Evolutionary conservation across 2,888 invertebrate species (phyloP).

Genomic region (Nebria salina): DNA sequence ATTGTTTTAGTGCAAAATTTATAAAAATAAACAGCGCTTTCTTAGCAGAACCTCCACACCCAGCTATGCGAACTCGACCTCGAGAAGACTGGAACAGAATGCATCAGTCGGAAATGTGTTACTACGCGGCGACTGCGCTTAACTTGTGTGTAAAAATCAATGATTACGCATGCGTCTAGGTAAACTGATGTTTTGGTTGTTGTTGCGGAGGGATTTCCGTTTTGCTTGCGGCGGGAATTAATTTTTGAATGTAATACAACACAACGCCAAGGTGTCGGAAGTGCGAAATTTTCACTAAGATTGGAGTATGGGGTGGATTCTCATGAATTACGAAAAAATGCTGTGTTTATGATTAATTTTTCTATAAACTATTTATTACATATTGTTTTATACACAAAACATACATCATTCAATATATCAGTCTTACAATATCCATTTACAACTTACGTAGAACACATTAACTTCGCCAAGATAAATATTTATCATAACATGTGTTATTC

Average conservation of each 20-base stretch:
- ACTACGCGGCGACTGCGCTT: neutral
- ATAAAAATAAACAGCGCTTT: constrained; percentile 24
- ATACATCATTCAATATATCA: constrained; percentile 63
- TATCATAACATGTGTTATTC: constrained; percentile 48
- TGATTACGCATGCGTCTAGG: constrained; percentile 18
- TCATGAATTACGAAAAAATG: neutral
- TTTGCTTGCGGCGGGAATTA: neutral
- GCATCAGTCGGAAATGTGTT: constrained; percentile 37
- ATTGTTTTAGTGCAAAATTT: constrained; percentile 34
- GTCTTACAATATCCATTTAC: constrained; percentile 58
- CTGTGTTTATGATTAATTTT: constrained; percentile 35
- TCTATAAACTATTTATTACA: constrained; percentile 56
- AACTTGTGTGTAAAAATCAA: constrained; percentile 19
- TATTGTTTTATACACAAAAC: constrained; percentile 58
- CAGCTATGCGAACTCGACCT: constrained; percentile 10
- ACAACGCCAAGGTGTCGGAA: too few relatives aligned
- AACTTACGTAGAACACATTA: constrained; percentile 45
- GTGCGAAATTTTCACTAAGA: too few relatives aligned
- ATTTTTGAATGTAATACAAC: neutral
- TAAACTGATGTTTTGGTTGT: neutral
- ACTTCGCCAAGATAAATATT: constrained; percentile 45
- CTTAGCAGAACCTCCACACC: constrained; percentile 12
- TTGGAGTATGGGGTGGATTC: too few relatives aligned
- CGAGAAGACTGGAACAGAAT: constrained; percentile 25
- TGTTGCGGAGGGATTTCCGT: constrained; percentile 24